Base-by-base conservation (phyloP, 2,888 invertebrate species). In the Chymomyza procnemis region DNA sequence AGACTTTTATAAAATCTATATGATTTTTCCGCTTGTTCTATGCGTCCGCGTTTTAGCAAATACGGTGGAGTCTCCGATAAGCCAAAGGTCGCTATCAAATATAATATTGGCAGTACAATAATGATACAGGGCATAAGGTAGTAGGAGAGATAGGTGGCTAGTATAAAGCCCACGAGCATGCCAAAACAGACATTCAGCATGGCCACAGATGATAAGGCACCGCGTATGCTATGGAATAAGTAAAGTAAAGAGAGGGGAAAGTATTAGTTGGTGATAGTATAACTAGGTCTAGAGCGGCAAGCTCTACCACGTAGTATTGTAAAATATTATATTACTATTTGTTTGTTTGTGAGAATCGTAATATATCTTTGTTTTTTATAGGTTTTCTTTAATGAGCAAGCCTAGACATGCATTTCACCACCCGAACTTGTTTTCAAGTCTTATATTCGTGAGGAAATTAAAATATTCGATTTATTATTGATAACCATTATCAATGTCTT, bases 21-120 rank as follows among this genome's bases (percentile, higher is more conserved):
- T 1, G 89, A 84, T 26, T 74, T 70, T 72, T 88, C 83, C 1
- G 90, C 90, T 22, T 76, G 66, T 3, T 69, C 71, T 4, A 76
- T 71, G 1, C 69, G 72, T 3, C 86, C 85, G 4, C 71, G 69
- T 54, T 78, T 74, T 14, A 90, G 47, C 58, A 89, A 56, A 56
- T 81, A 71, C 19, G 87, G 87, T 1, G 89, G 89, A 0, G 89
- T 90, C 64, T 89, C 89, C 1, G 79, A 76, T 34, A 88, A 78
- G 58, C 74, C 77, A 14, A 73, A 71, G 34, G 84, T 71, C 8
- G 84, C 61, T 19, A 88, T 3, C 1, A 85, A 57, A 65, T 84
- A 89, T 1, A 85, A n/a, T 3, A 88, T 54, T 4, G 90, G 88
- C 18, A 88, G 21, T 0, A 69, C 61, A 12, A 90, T 58, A 14